phyloP scores from a whole-genome alignment of 2,797 vertebrate species.

The Paratrypauchen microcephalus region DNA sequence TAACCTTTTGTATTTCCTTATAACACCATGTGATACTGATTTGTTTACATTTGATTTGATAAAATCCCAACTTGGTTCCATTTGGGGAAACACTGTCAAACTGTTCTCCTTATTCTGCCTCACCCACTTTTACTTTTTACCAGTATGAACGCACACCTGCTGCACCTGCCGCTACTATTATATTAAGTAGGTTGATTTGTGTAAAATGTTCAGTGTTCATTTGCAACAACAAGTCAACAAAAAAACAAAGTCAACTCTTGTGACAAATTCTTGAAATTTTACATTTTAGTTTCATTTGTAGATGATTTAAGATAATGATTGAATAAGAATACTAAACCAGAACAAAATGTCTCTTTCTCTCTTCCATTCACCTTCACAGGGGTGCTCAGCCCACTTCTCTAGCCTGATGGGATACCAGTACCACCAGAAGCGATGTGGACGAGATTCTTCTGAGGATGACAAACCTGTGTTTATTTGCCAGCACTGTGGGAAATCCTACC shows the following conservation, averaged over 20 bases:
- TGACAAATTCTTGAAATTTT: no score
- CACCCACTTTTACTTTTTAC: no score
- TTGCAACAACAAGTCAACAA: no score
- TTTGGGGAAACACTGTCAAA: background rate
- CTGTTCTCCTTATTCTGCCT: background rate
- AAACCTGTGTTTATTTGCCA: constrained; percentile 88
- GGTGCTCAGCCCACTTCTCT: constrained; percentile 91
- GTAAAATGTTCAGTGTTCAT: no score
- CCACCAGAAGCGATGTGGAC: constrained; percentile 92
- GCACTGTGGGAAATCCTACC: constrained; percentile 90
- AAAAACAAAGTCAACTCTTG: no score
- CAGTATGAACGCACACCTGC: no score
- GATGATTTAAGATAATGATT: no score
- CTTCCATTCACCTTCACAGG: constrained; percentile 53
- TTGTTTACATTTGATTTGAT: background rate
- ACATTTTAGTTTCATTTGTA: no score
- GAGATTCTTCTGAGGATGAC: constrained; percentile 84
- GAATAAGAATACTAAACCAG: constrained; percentile 18
- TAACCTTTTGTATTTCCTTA: background rate
- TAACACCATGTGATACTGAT: background rate
- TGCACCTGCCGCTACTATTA: no score
- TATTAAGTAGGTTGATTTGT: no score
- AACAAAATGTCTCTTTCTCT: constrained; percentile 40
- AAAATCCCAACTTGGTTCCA: background rate
- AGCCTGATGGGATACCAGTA: constrained; percentile 98